phyloP scores from a whole-genome alignment of 2,888 invertebrate genomes.

The Epinotia nisella region DNA sequence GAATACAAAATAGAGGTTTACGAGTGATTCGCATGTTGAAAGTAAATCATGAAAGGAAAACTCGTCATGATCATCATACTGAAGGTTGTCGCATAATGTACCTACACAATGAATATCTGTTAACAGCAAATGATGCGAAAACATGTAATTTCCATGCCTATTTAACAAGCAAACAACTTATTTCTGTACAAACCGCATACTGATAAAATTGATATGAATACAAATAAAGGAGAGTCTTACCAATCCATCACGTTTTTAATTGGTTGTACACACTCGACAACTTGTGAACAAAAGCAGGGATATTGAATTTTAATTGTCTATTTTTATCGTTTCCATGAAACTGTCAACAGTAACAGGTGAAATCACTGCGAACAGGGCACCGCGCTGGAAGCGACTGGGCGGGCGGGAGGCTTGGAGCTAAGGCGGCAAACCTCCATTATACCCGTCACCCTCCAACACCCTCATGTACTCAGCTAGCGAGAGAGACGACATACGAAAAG shows the following conservation, averaged over 20 bases:
- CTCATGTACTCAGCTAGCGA: constrained; percentile 50
- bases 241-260: constrained; percentile 31
- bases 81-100: constrained; percentile 12
- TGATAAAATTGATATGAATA: constrained; percentile 4
- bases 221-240: constrained; percentile 31
- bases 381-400: constrained; percentile 74
- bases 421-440: constrained; percentile 69
- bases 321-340: constrained; percentile 44
- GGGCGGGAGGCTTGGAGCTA: constrained; percentile 74
- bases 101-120: constrained; percentile 34
- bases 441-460: constrained; percentile 66
- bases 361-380: constrained; percentile 65
- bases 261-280: constrained; percentile 21
- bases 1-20: constrained; percentile 50
- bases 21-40: constrained; percentile 56
- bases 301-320: constrained; percentile 38
- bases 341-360: constrained; percentile 46
- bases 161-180: constrained; percentile 22
- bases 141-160: constrained; percentile 8
- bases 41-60: constrained; percentile 55
- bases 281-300: constrained; percentile 16
- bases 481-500: constrained; percentile 57
- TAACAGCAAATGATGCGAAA: constrained; percentile 1
- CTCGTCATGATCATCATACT: background rate
- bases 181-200: constrained; percentile 19